Percentiles rank a stretch among this genome's conserved stretches.
These are phyloP conservation scores for Xiphias gladius DNA, from an alignment of 2,113 vertebrate species.

Conservation along the genomic window DNA sequence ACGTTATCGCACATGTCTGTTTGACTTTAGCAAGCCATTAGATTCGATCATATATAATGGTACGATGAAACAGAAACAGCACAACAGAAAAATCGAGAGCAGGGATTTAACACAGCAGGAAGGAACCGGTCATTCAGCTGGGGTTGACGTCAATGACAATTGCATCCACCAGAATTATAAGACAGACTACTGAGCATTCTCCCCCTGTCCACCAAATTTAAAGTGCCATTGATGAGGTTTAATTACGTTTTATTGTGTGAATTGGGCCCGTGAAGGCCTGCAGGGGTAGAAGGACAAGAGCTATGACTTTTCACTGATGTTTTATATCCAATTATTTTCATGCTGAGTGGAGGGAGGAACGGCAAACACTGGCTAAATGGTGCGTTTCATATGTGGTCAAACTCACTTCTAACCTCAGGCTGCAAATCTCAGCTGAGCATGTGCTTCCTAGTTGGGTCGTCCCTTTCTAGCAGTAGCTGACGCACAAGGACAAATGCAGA, in stretches of 20 bases:
- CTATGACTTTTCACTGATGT: slow-evolving; percentile 65
- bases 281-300: slow-evolving; percentile 28
- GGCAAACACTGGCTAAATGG: slow-evolving; percentile 65
- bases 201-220: slow-evolving; percentile 46
- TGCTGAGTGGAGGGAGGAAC: slow-evolving; percentile 64
- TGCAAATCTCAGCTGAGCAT: slow-evolving; percentile 28
- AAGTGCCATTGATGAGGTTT: slow-evolving; percentile 59
- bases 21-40: slow-evolving; percentile 43
- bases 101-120: slow-evolving; percentile 9
- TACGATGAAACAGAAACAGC: slow-evolving; percentile 16
- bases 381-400: slow-evolving; percentile 71
- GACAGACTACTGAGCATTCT: slow-evolving; percentile 20
- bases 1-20: slow-evolving; percentile 44
- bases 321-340: slow-evolving; percentile 77
- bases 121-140: slow-evolving; percentile 16
- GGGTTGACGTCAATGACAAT: slow-evolving; percentile 45
- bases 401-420: slow-evolving; percentile 54
- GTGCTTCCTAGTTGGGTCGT: slow-evolving; percentile 20
- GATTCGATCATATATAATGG: slow-evolving; percentile 41
- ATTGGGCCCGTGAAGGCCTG: slow-evolving; percentile 35
- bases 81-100: neutral
- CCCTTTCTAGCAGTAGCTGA: slow-evolving; percentile 23
- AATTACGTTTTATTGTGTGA: slow-evolving; percentile 68
- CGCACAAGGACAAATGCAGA: neutral
- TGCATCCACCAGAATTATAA: slow-evolving; percentile 41